Conservation (phyloP, 2,797 vertebrate species). For the Thaleichthys pacificus region DNA sequence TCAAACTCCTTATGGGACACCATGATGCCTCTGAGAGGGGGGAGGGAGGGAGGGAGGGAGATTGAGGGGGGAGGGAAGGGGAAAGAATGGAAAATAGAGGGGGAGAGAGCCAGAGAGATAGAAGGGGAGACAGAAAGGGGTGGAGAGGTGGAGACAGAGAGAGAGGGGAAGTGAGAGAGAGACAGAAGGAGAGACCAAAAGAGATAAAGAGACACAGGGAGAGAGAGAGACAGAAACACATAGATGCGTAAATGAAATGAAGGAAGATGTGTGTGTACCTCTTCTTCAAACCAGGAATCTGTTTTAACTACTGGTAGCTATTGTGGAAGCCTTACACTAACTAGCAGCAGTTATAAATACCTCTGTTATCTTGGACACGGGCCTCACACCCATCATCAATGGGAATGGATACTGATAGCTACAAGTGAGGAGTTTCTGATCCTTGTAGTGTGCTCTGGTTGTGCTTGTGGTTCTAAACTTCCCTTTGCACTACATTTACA, state of each 20-base stretch:
- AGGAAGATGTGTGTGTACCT: conserved; percentile 1
- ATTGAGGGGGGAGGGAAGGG: not conserved
- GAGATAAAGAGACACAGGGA: not conserved
- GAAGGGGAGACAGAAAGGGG: not conserved
- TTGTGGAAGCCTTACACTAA: not conserved
- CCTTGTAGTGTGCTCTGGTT: too few species aligned
- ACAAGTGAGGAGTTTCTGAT: not conserved
- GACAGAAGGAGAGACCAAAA: not conserved
- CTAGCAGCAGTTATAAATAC: conserved; percentile 14
- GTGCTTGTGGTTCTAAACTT: too few species aligned
- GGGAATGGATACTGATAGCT: not conserved
- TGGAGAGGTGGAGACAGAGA: not conserved
- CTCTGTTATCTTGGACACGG: not conserved
- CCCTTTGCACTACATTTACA: too few species aligned
- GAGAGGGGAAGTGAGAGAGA: conserved; percentile 1
- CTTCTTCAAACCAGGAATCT: not conserved
- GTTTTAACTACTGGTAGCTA: not conserved
- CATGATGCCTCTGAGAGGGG: conserved; percentile 64
- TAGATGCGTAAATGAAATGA: too few species aligned
- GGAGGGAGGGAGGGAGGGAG: not conserved
- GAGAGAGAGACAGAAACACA: not conserved
- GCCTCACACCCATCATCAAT: not conserved
- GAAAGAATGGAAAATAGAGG: not conserved
- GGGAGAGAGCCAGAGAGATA: not conserved
- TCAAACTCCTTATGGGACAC: conserved; percentile 84